These are phyloP conservation scores for Armadillidium nasatum DNA, from an alignment of 1,140 invertebrate genomes.

Conservation along the genomic window DNA sequence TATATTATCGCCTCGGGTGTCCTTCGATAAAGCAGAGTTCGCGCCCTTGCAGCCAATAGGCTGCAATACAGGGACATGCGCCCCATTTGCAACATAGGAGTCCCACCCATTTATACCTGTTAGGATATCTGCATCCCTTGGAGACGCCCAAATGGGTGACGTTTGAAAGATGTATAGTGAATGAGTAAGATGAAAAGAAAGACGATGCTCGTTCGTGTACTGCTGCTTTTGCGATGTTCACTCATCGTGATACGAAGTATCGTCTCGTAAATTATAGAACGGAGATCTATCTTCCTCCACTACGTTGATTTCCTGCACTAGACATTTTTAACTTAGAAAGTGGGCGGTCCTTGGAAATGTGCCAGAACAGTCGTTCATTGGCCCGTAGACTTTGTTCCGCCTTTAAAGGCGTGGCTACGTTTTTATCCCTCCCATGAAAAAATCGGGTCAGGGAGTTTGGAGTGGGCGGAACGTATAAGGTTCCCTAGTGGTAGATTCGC, in stretches of 20 bases:
- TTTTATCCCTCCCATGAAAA: conserved; percentile 40
- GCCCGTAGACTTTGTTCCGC: conserved; percentile 33
- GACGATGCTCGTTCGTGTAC: not conserved
- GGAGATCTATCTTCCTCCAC: conserved; percentile 41
- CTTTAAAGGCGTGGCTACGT: conserved; percentile 36
- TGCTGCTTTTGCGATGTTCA: not conserved
- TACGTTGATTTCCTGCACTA: conserved; percentile 41
- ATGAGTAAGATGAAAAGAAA: not conserved
- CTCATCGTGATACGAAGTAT: conserved; percentile 25
- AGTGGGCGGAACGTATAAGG: conserved; percentile 31
- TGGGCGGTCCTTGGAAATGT: too few species aligned
- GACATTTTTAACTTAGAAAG: conserved; percentile 41
- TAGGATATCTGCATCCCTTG: too few species aligned
- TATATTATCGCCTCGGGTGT: not conserved
- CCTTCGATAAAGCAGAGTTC: not conserved
- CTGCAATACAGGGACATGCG: not conserved
- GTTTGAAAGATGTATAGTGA: not conserved
- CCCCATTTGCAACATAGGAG: not conserved
- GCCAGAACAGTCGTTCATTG: too few species aligned
- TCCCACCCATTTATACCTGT: not conserved
- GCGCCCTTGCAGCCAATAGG: not conserved
- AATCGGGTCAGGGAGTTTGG: conserved; percentile 42
- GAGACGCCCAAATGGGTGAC: not conserved
- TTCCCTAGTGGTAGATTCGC: not conserved
- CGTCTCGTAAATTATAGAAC: conserved; percentile 43